A percentile compares a stretch with the other conserved stretches of the same genome.
phyloP scores from a whole-genome alignment of 2,888 invertebrate genomes.

The Maniola hyperantus region DNA sequence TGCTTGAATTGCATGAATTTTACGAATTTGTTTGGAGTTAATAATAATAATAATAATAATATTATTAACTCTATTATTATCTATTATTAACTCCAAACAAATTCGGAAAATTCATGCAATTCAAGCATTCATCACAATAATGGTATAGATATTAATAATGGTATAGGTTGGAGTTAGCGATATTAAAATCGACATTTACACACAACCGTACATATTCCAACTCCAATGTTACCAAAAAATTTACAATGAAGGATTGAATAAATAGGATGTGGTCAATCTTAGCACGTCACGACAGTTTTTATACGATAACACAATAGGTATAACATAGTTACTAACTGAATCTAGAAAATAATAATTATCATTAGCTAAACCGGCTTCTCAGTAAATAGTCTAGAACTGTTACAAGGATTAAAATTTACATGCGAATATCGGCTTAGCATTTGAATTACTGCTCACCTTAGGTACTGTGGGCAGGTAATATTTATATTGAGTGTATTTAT shows the following conservation, averaged over 20 bases:
- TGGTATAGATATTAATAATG: too few relatives aligned
- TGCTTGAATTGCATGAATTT: neutral
- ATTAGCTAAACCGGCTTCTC: slow-evolving; percentile 8
- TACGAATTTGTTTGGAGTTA: neutral
- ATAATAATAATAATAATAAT: too few relatives aligned
- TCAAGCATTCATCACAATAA: neutral
- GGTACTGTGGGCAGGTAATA: slow-evolving; percentile 12
- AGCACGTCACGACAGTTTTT: too few relatives aligned
- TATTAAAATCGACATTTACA: neutral
- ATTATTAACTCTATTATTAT: too few relatives aligned
- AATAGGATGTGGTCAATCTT: too few relatives aligned
- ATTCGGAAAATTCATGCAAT: neutral
- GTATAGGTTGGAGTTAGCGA: too few relatives aligned
- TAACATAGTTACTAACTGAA: too few relatives aligned
- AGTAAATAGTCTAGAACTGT: slow-evolving; percentile 46
- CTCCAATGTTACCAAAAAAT: too few relatives aligned
- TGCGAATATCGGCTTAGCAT: slow-evolving; percentile 47
- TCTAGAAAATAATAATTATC: neutral
- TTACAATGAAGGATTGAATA: too few relatives aligned
- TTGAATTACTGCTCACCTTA: slow-evolving; percentile 17
- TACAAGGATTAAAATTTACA: slow-evolving; percentile 55
- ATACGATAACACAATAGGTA: too few relatives aligned
- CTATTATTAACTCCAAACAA: too few relatives aligned
- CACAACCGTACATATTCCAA: too few relatives aligned
- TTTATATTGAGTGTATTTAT: slow-evolving; percentile 14